These are phyloP conservation scores for Apeltes quadracus DNA, from an alignment of 2,113 vertebrate genomes.

Conservation along the genomic window DNA sequence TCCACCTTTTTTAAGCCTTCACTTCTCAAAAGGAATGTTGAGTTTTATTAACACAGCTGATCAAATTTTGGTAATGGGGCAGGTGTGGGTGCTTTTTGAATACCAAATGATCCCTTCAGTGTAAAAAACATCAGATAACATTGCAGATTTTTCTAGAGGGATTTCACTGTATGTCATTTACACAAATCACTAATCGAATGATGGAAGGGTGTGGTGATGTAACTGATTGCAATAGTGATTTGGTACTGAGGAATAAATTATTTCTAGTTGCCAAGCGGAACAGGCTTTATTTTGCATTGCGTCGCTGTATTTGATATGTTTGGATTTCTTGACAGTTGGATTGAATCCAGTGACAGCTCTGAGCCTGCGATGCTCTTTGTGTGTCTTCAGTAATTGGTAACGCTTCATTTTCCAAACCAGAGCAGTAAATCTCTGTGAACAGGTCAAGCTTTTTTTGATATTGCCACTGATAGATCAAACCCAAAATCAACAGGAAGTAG, in stretches of 20 bases:
- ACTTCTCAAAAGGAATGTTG: background rate
- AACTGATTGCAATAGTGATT: conserved; percentile 53
- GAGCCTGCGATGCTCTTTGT: conserved; percentile 36
- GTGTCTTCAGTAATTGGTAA: conserved; percentile 71
- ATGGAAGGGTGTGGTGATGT: conserved; percentile 44
- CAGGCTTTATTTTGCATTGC: conserved; percentile 11
- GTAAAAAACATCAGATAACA: background rate
- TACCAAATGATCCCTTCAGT: background rate
- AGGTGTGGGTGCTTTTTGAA: background rate
- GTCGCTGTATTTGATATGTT: conserved; percentile 70
- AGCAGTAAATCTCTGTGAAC: conserved; percentile 52
- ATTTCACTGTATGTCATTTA: conserved; percentile 6
- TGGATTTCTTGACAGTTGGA: conserved; percentile 66
- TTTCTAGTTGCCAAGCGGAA: conserved; percentile 34
- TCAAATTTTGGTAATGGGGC: background rate
- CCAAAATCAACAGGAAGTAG: conserved; percentile 50
- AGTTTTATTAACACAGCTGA: too few species aligned
- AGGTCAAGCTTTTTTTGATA: conserved; percentile 54
- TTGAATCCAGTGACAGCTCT: conserved; percentile 62
- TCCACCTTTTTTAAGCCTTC: background rate
- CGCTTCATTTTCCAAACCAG: conserved; percentile 64
- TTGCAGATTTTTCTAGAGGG: conserved; percentile 4
- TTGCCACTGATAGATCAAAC: conserved; percentile 64
- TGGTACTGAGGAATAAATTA: conserved; percentile 44
- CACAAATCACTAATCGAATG: conserved; percentile 20